Conservation (phyloP, 2,888 invertebrate species). For the Keiferia lycopersicella region DNA sequence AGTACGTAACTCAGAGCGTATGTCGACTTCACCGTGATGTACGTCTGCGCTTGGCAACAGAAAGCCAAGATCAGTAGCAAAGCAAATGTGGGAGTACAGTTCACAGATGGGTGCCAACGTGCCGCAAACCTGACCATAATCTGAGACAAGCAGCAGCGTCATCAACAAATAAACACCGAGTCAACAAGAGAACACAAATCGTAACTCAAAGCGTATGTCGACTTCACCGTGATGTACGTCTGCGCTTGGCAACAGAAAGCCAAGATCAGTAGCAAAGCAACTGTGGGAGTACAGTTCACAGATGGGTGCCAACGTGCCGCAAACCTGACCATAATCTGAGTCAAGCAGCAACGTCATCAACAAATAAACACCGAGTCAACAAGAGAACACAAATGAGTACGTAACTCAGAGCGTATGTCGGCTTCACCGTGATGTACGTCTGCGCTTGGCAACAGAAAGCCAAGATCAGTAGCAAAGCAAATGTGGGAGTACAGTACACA, state of each 20-base stretch:
- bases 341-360: background rate
- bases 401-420: conserved; percentile 36
- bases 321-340: too few relatives aligned
- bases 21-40: conserved; percentile 29
- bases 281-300: background rate
- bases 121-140: too few relatives aligned
- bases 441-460: conserved; percentile 39
- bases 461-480: conserved; percentile 45
- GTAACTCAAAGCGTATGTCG: conserved; percentile 36
- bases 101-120: too few relatives aligned
- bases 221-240: conserved; percentile 20
- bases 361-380: conserved; percentile 20
- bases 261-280: conserved; percentile 45
- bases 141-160: too few relatives aligned
- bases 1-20: conserved; percentile 35
- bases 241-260: conserved; percentile 38
- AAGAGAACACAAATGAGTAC: conserved; percentile 39
- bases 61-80: conserved; percentile 44
- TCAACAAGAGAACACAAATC: conserved; percentile 38
- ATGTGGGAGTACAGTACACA: background rate
- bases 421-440: conserved; percentile 19
- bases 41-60: conserved; percentile 31
- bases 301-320: too few relatives aligned
- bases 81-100: conserved; percentile 28
- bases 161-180: conserved; percentile 5